A percentile compares a stretch with the other conserved stretches of the same genome.
Evolutionary conservation across 2,113 vertebrate species (phyloP).

Genomic region (Lagopus leucura): DNA sequence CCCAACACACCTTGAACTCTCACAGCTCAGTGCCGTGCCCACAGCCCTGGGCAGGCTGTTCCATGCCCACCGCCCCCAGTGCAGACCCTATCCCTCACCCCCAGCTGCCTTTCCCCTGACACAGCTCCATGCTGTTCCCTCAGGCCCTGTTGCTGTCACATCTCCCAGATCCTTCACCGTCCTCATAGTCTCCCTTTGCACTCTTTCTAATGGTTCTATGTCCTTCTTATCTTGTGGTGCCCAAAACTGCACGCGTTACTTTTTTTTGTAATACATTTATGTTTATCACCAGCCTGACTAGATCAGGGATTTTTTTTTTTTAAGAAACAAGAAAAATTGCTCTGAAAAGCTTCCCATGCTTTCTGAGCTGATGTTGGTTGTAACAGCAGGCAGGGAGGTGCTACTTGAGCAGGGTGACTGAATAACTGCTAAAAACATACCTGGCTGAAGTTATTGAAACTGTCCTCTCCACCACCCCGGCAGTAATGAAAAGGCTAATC

Average conservation of each 20-base stretch:
- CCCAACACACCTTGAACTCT: not conserved
- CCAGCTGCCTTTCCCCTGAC: not conserved
- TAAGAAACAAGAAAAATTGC: not conserved
- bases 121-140: not conserved
- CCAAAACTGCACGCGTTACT: not conserved
- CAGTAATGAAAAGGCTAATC: slow-evolving; percentile 83
- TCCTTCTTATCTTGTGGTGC: not conserved
- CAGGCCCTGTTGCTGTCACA: not conserved
- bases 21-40: not conserved
- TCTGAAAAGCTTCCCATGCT: not conserved
- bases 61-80: not conserved
- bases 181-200: not conserved
- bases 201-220: not conserved
- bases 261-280: not conserved
- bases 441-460: slow-evolving; percentile 33
- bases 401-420: not conserved
- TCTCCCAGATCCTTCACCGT: not conserved
- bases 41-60: no score
- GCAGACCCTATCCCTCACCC: not conserved
- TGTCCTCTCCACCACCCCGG: not conserved
- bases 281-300: not conserved
- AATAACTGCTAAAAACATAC: not conserved
- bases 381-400: not conserved
- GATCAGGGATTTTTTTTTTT: not conserved
- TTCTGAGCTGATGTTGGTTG: not conserved